Evolutionary conservation across 2,888 invertebrate species (phyloP), one percentile per base, ranked within the genome.

Genomic region (Hipparchia sbordonii): DNA sequence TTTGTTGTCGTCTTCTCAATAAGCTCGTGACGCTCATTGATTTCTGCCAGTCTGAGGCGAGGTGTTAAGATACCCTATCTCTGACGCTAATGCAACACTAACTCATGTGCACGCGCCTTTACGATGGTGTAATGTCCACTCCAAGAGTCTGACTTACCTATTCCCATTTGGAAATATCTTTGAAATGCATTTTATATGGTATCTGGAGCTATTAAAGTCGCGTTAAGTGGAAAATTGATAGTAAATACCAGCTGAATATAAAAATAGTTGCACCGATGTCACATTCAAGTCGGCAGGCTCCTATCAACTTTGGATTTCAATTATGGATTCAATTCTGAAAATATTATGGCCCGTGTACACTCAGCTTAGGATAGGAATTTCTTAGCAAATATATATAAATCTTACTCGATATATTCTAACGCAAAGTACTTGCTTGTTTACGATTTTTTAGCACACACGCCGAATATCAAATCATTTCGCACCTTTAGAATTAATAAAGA

Each of bases 11-110:
- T 60, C 59, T 1, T 60, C 51, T 33, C 23, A 12, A 52, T 0
- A 8, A 2, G 0, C 12, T 3, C 13, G 65, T 33, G 65, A 52
- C 12, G 12, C 12, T 65, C 67, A 4, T 56, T 45, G 45, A 74
- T 76, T 74, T 85, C 88, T 85, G 81, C 81, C 82, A 82, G 81
- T 74, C 79, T 76, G 77, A 80, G 77, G 77, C 79, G 77, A 82
- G 84, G 86, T 89, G 89, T 90, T 91, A 86, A 90, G 92, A 93
- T 93, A 91, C 83, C 84, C 83, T 93, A 93, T 92, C 92, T 82
- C 70, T 73, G 84, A 81, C 84, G 86, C 92, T 93, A 92, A 92
- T 92, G 92, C 89, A 92, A 83, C 81, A 82, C 85, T 92, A 92
- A 91, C 81, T 93, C 92, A 92, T 90, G 91, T 84, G 89, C 87